A percentile compares a stretch with the other conserved stretches of the same genome.
Evolutionary conservation across 2,797 vertebrate genomes (phyloP).

Genomic region (Todus mexicanus): DNA sequence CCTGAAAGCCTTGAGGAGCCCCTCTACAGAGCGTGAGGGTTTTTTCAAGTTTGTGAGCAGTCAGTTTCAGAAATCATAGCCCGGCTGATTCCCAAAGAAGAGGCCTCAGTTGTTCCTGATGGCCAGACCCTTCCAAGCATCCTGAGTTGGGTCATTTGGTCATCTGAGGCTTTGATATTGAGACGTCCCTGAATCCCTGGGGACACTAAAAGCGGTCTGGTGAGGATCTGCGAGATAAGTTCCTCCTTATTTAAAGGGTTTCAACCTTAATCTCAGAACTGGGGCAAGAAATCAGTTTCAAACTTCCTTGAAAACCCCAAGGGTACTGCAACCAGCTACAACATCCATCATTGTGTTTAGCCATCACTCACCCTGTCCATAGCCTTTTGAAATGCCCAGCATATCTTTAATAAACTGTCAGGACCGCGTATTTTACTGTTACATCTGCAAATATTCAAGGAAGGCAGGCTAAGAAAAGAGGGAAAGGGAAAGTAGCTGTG

Average conservation of each 20-base stretch:
- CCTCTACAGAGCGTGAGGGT: not conserved
- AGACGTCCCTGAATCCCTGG: not conserved
- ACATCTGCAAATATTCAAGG: not conserved
- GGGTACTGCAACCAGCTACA: not conserved
- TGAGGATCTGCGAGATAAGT: not conserved
- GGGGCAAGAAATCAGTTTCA: not conserved
- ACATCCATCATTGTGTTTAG: not conserved
- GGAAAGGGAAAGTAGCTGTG: accelerated
- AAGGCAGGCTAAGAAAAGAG: not conserved
- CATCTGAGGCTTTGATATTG: not conserved
- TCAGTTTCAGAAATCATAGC: not conserved
- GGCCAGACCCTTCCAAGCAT: not conserved
- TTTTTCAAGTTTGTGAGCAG: not conserved
- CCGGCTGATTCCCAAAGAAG: not conserved
- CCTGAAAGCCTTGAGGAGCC: not conserved
- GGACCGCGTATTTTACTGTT: not conserved
- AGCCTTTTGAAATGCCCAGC: not conserved
- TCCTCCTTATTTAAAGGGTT: not conserved
- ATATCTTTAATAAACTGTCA: not conserved
- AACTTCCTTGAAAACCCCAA: not conserved
- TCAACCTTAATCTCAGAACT: not conserved
- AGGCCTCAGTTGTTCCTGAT: not conserved
- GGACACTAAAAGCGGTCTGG: not conserved
- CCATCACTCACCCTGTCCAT: not conserved
- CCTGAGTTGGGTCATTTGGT: not conserved